Conservation (phyloP, 1,140 invertebrate species). For the Drosophila mauritiana region DNA sequence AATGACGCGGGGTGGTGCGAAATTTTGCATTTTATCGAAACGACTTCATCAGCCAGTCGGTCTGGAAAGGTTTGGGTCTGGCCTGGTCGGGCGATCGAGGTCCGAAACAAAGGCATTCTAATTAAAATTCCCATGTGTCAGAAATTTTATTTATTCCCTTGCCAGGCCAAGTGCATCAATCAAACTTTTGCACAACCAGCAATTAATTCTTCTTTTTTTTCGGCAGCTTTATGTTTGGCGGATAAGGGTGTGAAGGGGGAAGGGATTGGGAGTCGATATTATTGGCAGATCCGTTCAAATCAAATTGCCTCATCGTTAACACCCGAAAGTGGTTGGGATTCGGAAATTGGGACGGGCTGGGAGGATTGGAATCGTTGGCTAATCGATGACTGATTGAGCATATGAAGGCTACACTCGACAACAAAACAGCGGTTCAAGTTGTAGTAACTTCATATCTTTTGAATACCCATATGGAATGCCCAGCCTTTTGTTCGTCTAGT, state of each 20-base stretch:
- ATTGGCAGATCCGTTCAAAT: conserved; percentile 34
- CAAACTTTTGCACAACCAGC: conserved; percentile 65
- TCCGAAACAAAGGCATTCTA: conserved; percentile 65
- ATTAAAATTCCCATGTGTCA: conserved; percentile 72
- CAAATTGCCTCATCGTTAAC: conserved; percentile 58
- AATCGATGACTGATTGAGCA: conserved; percentile 64
- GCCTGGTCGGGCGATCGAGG: conserved; percentile 5
- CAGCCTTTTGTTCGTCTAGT: conserved; percentile 27
- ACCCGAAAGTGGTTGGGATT: conserved; percentile 55
- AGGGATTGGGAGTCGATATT: neutral
- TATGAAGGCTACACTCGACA: conserved; percentile 25
- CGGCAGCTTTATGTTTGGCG: neutral
- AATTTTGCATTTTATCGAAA: conserved; percentile 55
- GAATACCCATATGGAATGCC: neutral
- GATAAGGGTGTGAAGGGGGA: conserved; percentile 9
- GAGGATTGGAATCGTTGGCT: conserved; percentile 22
- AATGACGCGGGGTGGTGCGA: conserved; percentile 2
- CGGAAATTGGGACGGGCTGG: conserved; percentile 28
- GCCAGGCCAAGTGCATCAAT: conserved; percentile 56
- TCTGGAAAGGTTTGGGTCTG: conserved; percentile 1
- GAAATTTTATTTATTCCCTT: conserved; percentile 54
- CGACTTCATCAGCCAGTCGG: conserved; percentile 45
- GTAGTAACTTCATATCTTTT: neutral
- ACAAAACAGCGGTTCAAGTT: neutral
- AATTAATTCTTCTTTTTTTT: conserved; percentile 43